Base-by-base conservation (phyloP, 2,797 vertebrate species). In the Rhinophrynus dorsalis region DNA sequence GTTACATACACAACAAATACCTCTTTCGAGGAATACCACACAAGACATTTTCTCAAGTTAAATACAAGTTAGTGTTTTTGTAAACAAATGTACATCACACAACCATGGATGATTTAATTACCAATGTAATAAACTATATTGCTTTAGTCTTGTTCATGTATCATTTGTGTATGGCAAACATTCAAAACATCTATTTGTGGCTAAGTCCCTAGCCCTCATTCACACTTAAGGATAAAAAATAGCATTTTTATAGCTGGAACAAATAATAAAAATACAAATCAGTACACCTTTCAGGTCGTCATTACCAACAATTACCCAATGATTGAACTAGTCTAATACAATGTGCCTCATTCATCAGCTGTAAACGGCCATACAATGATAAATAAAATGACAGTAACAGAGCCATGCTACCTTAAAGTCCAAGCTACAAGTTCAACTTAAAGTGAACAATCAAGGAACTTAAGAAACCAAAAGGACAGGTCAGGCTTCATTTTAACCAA, bases 331-430 rank as follows among this genome's bases (percentile, higher is more conserved):
- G 84, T 90, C 92, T 93, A 94, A 89, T 89, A 88, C 92, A 92
- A 94, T 94, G 94, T 89, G 89, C 92, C 82, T 95, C 94, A 93
- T 91, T 94, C 94, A 95, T 90, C 90, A 92, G 94, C 91, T 87
- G 89, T 88, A 90, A 84, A 90, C 84, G 90, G 94, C 93, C 90
- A 93, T 90, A 85, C 89, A 89, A 92, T 88, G 91, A 84, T 74
- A 89, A 87, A 85, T 75, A 77, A 90, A 81, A 88, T 92, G 84
- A 93, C 90, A 93, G 89, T 90, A 90, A 94, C 79, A 90, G 90
- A 94, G 93, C 94, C 95, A 96, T 96, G 94, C 94, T 96, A 96
- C 95, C 95, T 97, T 96, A 96, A 96, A 96, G 94, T 93, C 94
- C 91, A 94, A 92, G 94, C 94, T 94, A 94, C 86, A 80, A 85